Percentiles rank a stretch among this genome's conserved stretches.
phyloP scores from a whole-genome alignment of 2,797 vertebrate genomes.

The Rhinichthys osculus region DNA sequence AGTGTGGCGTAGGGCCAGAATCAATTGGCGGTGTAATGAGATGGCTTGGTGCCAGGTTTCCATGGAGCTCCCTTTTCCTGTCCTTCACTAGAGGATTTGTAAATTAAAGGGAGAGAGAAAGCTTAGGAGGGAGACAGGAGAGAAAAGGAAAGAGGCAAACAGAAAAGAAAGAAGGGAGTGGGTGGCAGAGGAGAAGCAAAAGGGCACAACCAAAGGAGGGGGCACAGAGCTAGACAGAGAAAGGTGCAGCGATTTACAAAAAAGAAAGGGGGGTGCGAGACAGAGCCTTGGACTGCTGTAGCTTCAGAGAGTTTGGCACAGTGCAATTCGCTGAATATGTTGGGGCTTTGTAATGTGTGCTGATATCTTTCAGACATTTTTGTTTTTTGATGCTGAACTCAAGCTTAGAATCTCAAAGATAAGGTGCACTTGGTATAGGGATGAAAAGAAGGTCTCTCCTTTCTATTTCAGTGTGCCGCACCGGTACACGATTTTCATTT shows the following conservation, averaged over 20 bases:
- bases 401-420: constrained; percentile 28
- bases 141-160: constrained; percentile 52
- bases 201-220: constrained; percentile 59
- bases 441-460: constrained; percentile 26
- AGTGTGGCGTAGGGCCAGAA: constrained; percentile 83
- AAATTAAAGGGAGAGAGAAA: constrained; percentile 84
- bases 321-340: constrained; percentile 47
- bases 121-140: constrained; percentile 61
- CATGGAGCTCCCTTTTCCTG: constrained; percentile 84
- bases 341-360: constrained; percentile 43
- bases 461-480: constrained; percentile 9
- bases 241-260: constrained; percentile 54
- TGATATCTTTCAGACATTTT: constrained; percentile 43
- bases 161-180: constrained; percentile 62
- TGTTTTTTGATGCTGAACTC: constrained; percentile 41
- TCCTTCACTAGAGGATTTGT: constrained; percentile 82
- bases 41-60: constrained; percentile 87
- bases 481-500: constrained; percentile 34
- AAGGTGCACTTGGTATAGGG: background rate
- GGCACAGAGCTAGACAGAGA: constrained; percentile 59
- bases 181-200: constrained; percentile 57
- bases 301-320: constrained; percentile 45
- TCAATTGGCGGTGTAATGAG: constrained; percentile 90
- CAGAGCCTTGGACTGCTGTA: constrained; percentile 59
- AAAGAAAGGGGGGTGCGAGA: constrained; percentile 64